Percentiles rank a stretch among this genome's conserved stretches.
Conservation (phyloP, 2,113 vertebrate genomes). For the Nibea coibor region DNA sequence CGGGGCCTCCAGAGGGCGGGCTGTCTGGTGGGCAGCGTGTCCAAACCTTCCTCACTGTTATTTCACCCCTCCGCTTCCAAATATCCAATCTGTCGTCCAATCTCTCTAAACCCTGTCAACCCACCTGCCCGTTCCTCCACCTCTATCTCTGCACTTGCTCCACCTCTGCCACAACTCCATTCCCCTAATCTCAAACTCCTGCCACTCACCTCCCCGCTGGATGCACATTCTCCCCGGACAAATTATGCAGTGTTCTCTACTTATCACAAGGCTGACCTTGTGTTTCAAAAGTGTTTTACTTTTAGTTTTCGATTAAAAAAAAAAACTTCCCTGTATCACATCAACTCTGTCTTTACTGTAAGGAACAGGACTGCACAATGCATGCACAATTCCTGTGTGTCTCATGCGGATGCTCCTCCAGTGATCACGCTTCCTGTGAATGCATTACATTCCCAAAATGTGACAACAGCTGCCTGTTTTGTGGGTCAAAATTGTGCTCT, state of each 20-base stretch:
- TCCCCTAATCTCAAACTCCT: constrained; percentile 29
- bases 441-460: not conserved
- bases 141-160: constrained; percentile 16
- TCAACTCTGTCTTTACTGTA: not conserved
- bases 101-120: constrained; percentile 45
- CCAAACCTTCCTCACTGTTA: constrained; percentile 59
- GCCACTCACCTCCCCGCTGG: constrained; percentile 19
- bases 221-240: constrained; percentile 42
- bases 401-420: not conserved
- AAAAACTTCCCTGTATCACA: too few species aligned
- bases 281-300: constrained; percentile 18
- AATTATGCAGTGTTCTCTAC: constrained; percentile 30
- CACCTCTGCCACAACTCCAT: not conserved
- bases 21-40: constrained; percentile 55
- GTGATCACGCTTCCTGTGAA: not conserved
- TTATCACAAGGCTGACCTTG: not conserved
- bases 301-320: not conserved
- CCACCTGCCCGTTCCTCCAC: constrained; percentile 6
- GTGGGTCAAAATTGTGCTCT: constrained; percentile 22
- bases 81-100: constrained; percentile 48
- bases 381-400: not conserved
- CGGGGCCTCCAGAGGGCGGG: constrained; percentile 46
- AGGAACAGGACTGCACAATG: not conserved
- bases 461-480: not conserved
- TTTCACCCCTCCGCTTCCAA: constrained; percentile 55